These are phyloP conservation scores for Microctonus aethiopoides DNA, from an alignment of 2,888 invertebrate species.

Conservation along the genomic window DNA sequence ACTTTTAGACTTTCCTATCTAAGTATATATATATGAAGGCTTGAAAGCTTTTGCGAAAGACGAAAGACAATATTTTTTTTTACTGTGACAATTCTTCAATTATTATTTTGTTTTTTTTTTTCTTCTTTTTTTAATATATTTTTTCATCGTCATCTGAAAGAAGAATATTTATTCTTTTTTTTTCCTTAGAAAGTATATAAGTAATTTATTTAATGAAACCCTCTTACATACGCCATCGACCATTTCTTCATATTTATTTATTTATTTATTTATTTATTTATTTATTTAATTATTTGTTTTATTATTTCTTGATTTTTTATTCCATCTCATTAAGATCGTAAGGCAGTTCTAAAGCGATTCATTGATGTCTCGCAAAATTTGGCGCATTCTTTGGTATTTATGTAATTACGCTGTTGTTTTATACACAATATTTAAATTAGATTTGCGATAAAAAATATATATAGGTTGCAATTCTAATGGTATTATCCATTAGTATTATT, in stretches of 20 bases:
- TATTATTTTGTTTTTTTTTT: constrained; percentile 22
- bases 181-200: not conserved
- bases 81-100: constrained; percentile 36
- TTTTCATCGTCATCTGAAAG: no score
- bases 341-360: constrained; percentile 35
- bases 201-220: not conserved
- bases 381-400: constrained; percentile 4
- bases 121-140: constrained; percentile 6
- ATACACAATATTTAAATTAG: constrained; percentile 34
- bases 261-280: constrained; percentile 3
- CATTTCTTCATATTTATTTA: not conserved
- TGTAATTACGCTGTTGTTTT: constrained; percentile 15
- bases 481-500: constrained; percentile 29
- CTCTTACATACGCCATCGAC: not conserved
- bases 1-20: constrained; percentile 21
- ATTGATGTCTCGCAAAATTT: not conserved
- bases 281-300: no score
- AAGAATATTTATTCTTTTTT: no score
- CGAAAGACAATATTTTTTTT: constrained; percentile 30
- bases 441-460: constrained; percentile 47
- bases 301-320: constrained; percentile 9
- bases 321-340: constrained; percentile 18
- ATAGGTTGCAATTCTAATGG: constrained; percentile 42
- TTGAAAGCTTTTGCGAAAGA: constrained; percentile 41
- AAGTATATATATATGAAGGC: constrained; percentile 44